These are phyloP conservation scores for Sebastiscus tertius DNA, from an alignment of 2,797 vertebrate genomes.

Conservation along the genomic window DNA sequence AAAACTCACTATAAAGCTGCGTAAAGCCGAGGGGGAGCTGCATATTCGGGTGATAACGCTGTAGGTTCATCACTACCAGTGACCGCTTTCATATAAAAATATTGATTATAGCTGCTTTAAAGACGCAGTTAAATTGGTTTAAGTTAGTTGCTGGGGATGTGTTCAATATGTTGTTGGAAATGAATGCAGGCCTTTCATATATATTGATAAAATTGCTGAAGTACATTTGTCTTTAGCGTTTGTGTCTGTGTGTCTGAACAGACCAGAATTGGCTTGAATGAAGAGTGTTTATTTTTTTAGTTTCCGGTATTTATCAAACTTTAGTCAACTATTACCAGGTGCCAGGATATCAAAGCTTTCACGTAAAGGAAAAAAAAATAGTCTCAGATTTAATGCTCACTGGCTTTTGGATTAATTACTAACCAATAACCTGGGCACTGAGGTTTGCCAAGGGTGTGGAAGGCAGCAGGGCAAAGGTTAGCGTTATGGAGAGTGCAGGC, in stretches of 20 bases:
- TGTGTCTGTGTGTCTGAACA: neutral
- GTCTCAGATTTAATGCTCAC: constrained; percentile 57
- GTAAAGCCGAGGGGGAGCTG: neutral
- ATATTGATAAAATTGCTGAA: neutral
- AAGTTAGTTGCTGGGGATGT: neutral
- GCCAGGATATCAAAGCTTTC: constrained; percentile 20
- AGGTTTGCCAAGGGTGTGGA: constrained; percentile 72
- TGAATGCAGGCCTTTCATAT: neutral
- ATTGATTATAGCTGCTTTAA: neutral
- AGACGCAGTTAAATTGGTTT: neutral
- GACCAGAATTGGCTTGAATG: neutral
- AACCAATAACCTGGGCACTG: constrained; percentile 62
- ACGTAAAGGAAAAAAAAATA: constrained; percentile 1
- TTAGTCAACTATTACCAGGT: constrained; percentile 36
- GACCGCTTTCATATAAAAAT: neutral
- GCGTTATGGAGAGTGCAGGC: constrained; percentile 16
- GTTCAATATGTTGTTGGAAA: neutral
- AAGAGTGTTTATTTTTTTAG: constrained; percentile 18
- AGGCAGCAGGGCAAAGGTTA: constrained; percentile 67
- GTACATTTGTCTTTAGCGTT: neutral
- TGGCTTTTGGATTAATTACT: constrained; percentile 69
- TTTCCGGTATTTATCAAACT: constrained; percentile 33
- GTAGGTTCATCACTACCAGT: neutral
- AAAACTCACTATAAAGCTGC: neutral
- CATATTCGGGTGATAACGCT: neutral